These are phyloP conservation scores for Xylota segnis DNA, from an alignment of 2,888 invertebrate genomes.

Conservation along the genomic window DNA sequence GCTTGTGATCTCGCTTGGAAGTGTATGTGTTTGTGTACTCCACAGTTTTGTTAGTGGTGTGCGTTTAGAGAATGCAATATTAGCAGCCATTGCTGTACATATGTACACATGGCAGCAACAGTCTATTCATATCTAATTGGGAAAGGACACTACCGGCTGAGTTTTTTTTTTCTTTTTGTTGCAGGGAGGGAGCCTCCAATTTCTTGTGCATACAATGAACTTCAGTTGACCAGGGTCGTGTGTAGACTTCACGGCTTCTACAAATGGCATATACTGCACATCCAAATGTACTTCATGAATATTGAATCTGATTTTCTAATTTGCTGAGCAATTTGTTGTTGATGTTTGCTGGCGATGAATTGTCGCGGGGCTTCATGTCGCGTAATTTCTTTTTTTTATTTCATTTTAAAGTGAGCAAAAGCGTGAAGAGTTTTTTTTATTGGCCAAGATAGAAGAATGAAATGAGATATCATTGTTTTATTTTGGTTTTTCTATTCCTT, in stretches of 20 bases:
- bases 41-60: not conserved
- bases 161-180: slow-evolving; percentile 49
- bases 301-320: slow-evolving; percentile 75
- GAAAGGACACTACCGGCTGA: slow-evolving; percentile 71
- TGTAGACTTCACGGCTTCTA: slow-evolving; percentile 71
- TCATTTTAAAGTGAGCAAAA: slow-evolving; percentile 26
- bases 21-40: slow-evolving; percentile 48
- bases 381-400: not conserved
- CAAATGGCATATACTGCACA: slow-evolving; percentile 75
- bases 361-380: slow-evolving; percentile 23
- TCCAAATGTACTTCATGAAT: slow-evolving; percentile 73
- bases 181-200: slow-evolving; percentile 56
- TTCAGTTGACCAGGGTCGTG: slow-evolving; percentile 77
- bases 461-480: not conserved
- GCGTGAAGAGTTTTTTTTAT: not conserved
- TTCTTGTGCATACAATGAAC: slow-evolving; percentile 77
- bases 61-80: slow-evolving; percentile 25
- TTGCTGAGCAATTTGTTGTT: slow-evolving; percentile 73
- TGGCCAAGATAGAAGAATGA: not conserved
- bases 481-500: no score
- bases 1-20: slow-evolving; percentile 13
- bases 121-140: slow-evolving; percentile 75
- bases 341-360: slow-evolving; percentile 31
- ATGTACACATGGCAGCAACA: slow-evolving; percentile 71
- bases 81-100: slow-evolving; percentile 67